Evolutionary conservation across 2,888 invertebrate species (phyloP).

Genomic region (Himalopsyche japonica): DNA sequence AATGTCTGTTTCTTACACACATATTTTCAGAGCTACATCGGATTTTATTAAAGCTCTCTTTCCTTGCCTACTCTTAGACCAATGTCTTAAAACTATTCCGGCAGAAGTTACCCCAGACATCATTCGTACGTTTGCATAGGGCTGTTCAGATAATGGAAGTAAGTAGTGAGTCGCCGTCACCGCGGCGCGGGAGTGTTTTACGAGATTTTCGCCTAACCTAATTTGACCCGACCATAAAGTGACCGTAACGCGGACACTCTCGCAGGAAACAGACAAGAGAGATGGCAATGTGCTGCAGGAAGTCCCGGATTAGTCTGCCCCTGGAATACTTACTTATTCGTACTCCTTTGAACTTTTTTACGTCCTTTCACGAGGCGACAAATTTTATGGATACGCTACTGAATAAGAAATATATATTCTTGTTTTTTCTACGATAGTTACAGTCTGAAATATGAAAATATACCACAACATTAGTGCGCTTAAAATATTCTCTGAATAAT

Average conservation of each 20-base stretch:
- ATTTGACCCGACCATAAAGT: constrained; percentile 40
- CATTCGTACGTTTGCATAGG: not conserved
- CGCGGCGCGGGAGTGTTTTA: constrained; percentile 37
- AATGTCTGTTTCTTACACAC: no score
- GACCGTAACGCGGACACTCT: constrained; percentile 27
- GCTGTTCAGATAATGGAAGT: not conserved
- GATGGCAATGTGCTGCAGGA: not conserved
- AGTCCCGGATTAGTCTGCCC: not conserved
- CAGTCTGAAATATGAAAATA: no score
- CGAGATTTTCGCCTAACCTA: constrained; percentile 39
- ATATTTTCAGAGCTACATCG: no score
- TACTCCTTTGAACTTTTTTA: not conserved
- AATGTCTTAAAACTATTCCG: no score
- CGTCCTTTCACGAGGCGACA: not conserved
- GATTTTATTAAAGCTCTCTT: no score
- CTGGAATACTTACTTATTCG: not conserved
- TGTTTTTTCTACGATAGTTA: no score
- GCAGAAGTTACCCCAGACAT: no score
- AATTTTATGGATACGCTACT: not conserved
- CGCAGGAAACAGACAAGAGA: not conserved
- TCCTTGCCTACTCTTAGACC: no score
- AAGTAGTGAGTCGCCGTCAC: not conserved
- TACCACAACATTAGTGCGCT: no score
- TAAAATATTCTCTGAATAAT: no score
- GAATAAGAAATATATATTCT: no score